Evolutionary conservation across 2,113 vertebrate species (phyloP), one percentile per base, ranked within the genome.

Genomic region (Hylia prasina): DNA sequence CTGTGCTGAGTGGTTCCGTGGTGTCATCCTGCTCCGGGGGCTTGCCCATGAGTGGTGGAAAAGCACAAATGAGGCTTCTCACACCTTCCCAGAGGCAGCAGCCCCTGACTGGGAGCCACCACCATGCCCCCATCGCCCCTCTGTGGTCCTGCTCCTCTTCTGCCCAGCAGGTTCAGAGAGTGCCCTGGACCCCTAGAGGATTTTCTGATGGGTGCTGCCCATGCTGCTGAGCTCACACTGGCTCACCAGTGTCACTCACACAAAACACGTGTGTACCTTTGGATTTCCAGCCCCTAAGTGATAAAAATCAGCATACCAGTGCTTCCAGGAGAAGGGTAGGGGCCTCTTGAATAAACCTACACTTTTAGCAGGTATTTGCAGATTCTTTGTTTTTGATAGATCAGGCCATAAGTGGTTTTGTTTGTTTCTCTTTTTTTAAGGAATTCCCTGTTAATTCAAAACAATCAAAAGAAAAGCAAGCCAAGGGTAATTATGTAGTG

Each of bases 191-290:
- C 27, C 18, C 44, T 63, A 7, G 2, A 1, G 11, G 30, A 5
- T n/a, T n/a, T 25, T 45, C 50, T 6, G 1, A 3, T 3, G 3
- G 50, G 23, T 11, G 51, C 44, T 35, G 24, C 13, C 42, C 37
- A 2, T 16, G 1, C 27, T 39, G 30, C 57, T 33, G 63, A 19
- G 40, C 42, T 25, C 27, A 10, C 5, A 0, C 48, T 33, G 4
- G 0, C 53, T 40, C 61, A 4, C 56, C 17, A 4, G 31, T 0
- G 0, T 9, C n/a, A 15, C 60, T 45, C 28, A 5, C 47, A 24
- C 25, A 30, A 9, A 58, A 37, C 25, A 11, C 11, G 4, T 7
- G 2, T 3, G 3, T 10, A n/a, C 31, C 24, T 63, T 63, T n/a
- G 56, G 7, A 39, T 70, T 58, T 63, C 16, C 39, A 56, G 12